Base-by-base conservation (phyloP, 2,888 invertebrate genomes). In the Leptopterna dolabrata region DNA sequence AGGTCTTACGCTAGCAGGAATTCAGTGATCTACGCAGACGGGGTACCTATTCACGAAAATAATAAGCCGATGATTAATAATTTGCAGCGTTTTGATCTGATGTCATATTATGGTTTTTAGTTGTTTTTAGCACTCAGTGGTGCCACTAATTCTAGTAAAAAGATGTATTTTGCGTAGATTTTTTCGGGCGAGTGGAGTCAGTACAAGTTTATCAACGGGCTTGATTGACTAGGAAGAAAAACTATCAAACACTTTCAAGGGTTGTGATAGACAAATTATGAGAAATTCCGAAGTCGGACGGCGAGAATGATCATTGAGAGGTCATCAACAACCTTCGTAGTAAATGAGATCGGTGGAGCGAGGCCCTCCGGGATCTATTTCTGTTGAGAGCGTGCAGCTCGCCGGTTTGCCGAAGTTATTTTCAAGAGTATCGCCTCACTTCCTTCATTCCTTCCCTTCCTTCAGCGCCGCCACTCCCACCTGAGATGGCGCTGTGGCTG, bases 401-500 rank as follows among this genome's bases (percentile, higher is more conserved):
- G 45, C 24, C 41, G 27, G 43, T 78, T 45, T 78, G 47, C 78
- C 45, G 45, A 78, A 78, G 78, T 47, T 78, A 78, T 78, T 78
- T 78, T 43, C 45, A 43, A 27, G 47, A 24, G 47, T 43, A 78
- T 78, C 43, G 45, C 45, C 78, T 45, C 78, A 78, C 78, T 78
- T 78, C 78, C 78, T 78, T 19, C 78, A 78, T 78, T 78, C 78
- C 78, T 78, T 24, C 19, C 78, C 36, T 73, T 73, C n/a, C 73
- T 73, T 71, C 41, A n/a, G 30, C 7, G 63, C 63, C 63, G 63
- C 63, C 63, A 19, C 63, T 63, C n/a, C 51, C 51, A n/a, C 16
- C 51, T n/a, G 51, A 51, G 51, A 0, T n/a, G 51, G 51, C 51
- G 51, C 51, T 51, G 6, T 47, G 13, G n/a, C 3, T n/a, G n/a